These are phyloP conservation scores for Todiramphus chloris DNA, from an alignment of 2,113 vertebrate species.

Conservation along the genomic window DNA sequence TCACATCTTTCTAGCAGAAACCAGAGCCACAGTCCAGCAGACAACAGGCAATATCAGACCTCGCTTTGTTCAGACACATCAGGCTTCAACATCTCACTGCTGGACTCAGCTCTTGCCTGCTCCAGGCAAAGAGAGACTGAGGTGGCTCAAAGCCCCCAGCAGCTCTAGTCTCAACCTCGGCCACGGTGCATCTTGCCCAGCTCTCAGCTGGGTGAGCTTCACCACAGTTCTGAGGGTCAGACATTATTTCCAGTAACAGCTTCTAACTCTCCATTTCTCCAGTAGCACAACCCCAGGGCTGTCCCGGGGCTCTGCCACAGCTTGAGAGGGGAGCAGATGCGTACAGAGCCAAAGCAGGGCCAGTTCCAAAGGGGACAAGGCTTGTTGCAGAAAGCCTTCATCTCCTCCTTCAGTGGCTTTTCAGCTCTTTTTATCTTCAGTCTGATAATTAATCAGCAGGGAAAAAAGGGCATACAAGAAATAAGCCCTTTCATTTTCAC, in stretches of 20 bases:
- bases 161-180: neutral
- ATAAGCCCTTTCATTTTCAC: neutral
- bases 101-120: neutral
- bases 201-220: neutral
- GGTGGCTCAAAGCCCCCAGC: neutral
- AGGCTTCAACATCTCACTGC: neutral
- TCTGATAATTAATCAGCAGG: neutral
- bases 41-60: accelerated
- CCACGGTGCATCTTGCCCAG: accelerated
- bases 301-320: neutral
- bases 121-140: neutral
- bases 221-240: accelerated
- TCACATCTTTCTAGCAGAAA: neutral
- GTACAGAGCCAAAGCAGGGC: neutral
- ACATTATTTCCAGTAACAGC: accelerated
- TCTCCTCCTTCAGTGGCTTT: neutral
- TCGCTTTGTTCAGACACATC: accelerated
- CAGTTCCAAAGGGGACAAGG: neutral
- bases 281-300: neutral
- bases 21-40: neutral
- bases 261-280: neutral
- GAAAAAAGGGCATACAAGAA: neutral
- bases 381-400: neutral
- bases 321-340: neutral
- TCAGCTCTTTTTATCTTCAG: neutral